These are phyloP conservation scores for Coturnix japonica DNA, from an alignment of 2,113 vertebrate species.

Conservation along the genomic window DNA sequence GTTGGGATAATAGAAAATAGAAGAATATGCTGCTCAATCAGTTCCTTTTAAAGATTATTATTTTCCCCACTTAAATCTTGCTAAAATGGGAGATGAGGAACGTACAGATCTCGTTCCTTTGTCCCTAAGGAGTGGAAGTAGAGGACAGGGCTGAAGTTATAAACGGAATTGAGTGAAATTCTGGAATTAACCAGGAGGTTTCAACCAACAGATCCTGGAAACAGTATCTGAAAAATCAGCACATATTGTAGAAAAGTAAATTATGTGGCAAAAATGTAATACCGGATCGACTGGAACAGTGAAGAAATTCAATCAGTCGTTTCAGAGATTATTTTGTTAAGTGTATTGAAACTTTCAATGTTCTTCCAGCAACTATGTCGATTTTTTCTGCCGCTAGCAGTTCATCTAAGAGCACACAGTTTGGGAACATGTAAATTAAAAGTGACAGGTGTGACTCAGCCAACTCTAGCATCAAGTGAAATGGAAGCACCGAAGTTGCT, in stretches of 20 bases:
- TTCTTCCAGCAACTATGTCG: rapidly evolving
- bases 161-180: neutral
- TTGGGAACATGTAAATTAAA: constrained; percentile 12
- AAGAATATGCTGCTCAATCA: neutral
- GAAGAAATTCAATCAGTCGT: neutral
- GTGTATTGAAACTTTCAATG: rapidly evolving
- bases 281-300: neutral
- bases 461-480: neutral
- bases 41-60: neutral
- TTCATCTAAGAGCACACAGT: neutral
- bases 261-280: neutral
- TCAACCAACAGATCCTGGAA: neutral
- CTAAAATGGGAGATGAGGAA: neutral
- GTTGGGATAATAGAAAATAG: neutral
- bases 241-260: neutral
- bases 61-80: neutral
- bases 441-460: constrained; percentile 45
- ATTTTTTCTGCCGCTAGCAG: neutral
- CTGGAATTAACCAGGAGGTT: neutral
- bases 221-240: neutral
- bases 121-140: neutral
- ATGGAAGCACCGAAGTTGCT: neutral
- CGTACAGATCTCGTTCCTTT: neutral
- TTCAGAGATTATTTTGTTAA: neutral
- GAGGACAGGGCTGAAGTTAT: neutral